phyloP scores from a whole-genome alignment of 2,113 vertebrate genomes.

The Tricholaema leucomelas region DNA sequence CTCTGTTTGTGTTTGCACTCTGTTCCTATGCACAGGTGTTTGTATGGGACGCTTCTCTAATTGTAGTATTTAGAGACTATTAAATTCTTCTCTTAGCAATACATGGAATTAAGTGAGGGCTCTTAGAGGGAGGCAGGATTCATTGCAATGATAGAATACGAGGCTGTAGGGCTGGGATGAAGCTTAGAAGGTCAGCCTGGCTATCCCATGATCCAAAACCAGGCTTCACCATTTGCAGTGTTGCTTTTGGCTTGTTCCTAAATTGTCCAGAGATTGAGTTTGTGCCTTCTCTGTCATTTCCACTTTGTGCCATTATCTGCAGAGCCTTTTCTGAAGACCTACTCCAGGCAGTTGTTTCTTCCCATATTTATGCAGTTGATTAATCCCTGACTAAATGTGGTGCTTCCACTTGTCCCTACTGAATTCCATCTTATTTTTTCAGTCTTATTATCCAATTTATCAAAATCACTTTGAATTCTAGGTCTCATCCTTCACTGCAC shows the following conservation, averaged over 20 bases:
- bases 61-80: not conserved
- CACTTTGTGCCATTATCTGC: not conserved
- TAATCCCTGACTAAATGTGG: not conserved
- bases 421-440: not conserved
- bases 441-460: not conserved
- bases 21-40: no score
- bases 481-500: not conserved
- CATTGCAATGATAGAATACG: not conserved
- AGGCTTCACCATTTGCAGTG: not conserved
- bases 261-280: not conserved
- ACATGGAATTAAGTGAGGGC: not conserved
- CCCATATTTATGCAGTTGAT: not conserved
- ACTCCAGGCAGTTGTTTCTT: not conserved
- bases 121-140: not conserved
- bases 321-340: not conserved
- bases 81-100: not conserved
- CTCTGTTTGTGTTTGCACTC: not conserved
- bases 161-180: not conserved
- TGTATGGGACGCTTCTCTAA: not conserved
- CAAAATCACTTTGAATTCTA: not conserved
- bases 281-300: not conserved
- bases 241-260: not conserved
- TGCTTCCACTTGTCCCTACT: not conserved
- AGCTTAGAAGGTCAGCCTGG: not conserved
- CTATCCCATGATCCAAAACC: not conserved